Conservation (phyloP, 37 sponge, comb jelly and placozoan species). For the Ephydatia muelleri region DNA sequence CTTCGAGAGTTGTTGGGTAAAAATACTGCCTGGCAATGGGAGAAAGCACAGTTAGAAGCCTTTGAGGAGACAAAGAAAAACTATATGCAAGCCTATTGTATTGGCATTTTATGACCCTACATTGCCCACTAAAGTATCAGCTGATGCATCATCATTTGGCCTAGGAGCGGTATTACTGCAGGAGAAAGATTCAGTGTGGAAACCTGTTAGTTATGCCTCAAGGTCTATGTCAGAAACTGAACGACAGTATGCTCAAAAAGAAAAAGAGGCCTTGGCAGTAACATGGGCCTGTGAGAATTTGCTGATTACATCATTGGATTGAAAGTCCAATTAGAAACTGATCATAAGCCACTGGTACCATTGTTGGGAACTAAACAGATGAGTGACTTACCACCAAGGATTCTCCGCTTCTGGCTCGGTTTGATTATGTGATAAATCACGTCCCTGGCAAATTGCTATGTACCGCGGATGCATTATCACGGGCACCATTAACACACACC, state of each 20-base stretch:
- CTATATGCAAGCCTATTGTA: neutral
- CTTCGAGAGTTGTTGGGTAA: conserved; percentile 30
- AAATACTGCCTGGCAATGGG: conserved; percentile 30
- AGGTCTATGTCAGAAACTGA: conserved; percentile 7
- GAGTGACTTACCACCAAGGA: conserved; percentile 24
- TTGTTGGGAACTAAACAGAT: conserved; percentile 14
- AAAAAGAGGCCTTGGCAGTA: conserved; percentile 7
- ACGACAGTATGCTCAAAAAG: neutral
- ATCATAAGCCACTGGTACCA: conserved; percentile 59
- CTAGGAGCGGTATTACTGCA: conserved; percentile 29
- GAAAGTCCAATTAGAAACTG: conserved; percentile 27
- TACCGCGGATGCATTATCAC: conserved; percentile 37
- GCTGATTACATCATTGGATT: conserved; percentile 23
- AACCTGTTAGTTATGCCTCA: conserved; percentile 12
- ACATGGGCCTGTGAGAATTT: conserved; percentile 41
- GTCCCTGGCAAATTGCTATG: conserved; percentile 32
- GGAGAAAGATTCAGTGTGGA: neutral
- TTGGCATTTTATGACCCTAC: conserved; percentile 18
- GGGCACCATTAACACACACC: conserved; percentile 12
- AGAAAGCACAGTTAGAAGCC: conserved; percentile 4
- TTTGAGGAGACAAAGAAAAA: neutral
- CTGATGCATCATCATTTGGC: conserved; percentile 39
- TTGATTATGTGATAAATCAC: conserved; percentile 4
- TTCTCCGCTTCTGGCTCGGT: conserved; percentile 16
- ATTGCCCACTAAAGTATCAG: conserved; percentile 13